phyloP scores from a whole-genome alignment of 2,888 invertebrate species.

The Lucinisca nassula region DNA sequence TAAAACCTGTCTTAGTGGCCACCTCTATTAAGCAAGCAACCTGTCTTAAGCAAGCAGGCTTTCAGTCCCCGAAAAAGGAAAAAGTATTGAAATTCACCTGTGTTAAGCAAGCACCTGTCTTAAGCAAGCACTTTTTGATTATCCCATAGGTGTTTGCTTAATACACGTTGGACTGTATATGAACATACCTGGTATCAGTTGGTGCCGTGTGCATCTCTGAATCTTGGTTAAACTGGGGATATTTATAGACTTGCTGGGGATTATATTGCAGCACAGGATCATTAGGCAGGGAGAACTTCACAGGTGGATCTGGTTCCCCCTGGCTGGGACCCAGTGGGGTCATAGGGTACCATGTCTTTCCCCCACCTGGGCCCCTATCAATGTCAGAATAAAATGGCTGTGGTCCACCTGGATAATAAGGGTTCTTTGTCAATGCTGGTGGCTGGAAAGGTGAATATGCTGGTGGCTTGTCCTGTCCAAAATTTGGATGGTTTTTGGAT shows the following conservation, averaged over 20 bases:
- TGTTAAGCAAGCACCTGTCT: too few species aligned
- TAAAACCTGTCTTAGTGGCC: too few species aligned
- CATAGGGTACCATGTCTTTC: slow-evolving; percentile 63
- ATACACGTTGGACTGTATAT: too few species aligned
- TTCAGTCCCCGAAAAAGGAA: too few species aligned
- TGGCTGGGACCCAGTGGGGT: slow-evolving; percentile 25
- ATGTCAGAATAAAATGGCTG: slow-evolving; percentile 57
- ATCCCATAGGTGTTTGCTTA: too few species aligned
- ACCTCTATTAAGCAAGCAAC: too few species aligned
- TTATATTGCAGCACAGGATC: slow-evolving; percentile 17
- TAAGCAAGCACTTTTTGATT: too few species aligned
- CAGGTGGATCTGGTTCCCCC: neutral
- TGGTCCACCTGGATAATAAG: neutral
- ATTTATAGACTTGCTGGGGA: slow-evolving; percentile 64
- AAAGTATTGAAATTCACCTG: too few species aligned
- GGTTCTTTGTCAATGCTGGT: slow-evolving; percentile 16
- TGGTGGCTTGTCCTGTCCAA: slow-evolving; percentile 30
- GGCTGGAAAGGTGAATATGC: slow-evolving; percentile 60
- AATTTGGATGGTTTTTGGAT: neutral
- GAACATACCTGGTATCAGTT: slow-evolving; percentile 61
- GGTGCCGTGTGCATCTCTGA: slow-evolving; percentile 64
- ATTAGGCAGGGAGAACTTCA: slow-evolving; percentile 20
- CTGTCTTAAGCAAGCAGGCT: too few species aligned
- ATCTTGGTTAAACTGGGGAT: slow-evolving; percentile 58
- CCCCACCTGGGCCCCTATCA: slow-evolving; percentile 42